A percentile compares a stretch with the other conserved stretches of the same genome.
phyloP scores from a whole-genome alignment of 2,797 vertebrate species.

The Poeciliopsis paucimaculata region DNA sequence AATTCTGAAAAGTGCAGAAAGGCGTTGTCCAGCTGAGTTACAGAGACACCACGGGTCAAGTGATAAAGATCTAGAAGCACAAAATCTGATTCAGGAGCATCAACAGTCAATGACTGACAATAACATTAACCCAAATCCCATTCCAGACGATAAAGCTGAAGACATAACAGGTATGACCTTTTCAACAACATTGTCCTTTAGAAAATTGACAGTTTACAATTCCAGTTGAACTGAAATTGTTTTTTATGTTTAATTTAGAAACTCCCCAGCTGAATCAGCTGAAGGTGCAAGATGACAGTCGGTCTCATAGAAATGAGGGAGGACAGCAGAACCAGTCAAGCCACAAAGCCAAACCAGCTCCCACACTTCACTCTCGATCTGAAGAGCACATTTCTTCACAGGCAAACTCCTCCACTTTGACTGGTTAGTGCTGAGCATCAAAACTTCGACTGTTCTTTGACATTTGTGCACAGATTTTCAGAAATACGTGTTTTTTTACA shows the following conservation, averaged over 20 bases:
- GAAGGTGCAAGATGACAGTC: not conserved
- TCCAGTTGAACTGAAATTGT: not conserved
- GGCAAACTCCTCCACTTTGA: not conserved
- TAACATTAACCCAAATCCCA: not conserved
- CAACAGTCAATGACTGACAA: not conserved
- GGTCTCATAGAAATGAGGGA: not conserved
- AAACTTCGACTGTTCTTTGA: not conserved
- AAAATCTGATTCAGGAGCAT: not conserved
- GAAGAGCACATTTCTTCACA: not conserved
- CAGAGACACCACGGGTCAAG: not conserved
- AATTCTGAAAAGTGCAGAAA: not conserved
- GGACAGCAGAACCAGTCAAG: slow-evolving; percentile 12
- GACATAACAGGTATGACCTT: not conserved
- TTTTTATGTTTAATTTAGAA: slow-evolving; percentile 17
- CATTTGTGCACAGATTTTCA: not conserved
- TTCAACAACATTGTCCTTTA: not conserved
- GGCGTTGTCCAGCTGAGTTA: no score
- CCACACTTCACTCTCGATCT: not conserved
- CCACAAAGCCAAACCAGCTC: not conserved
- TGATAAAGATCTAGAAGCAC: not conserved
- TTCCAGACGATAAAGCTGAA: not conserved
- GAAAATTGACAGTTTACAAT: not conserved
- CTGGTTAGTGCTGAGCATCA: slow-evolving; percentile 12
- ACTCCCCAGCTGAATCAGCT: not conserved
- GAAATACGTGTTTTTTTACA: slow-evolving; percentile 19